Conservation (phyloP, 2,797 vertebrate species). For the Cyclura pinguis region DNA sequence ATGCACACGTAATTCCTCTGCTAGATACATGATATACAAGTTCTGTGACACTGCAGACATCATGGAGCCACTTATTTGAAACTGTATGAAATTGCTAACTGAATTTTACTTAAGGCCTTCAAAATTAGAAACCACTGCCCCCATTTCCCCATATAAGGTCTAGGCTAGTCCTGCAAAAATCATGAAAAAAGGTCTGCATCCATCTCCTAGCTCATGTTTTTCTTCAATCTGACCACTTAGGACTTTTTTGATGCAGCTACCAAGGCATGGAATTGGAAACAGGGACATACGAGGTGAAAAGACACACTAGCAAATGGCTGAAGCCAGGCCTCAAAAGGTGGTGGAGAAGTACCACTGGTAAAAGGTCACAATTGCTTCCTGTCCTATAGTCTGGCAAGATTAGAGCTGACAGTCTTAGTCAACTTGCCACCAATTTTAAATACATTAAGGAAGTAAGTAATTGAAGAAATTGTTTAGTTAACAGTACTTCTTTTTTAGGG, state of each 20-base stretch:
- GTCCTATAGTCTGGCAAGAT: background rate
- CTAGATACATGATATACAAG: constrained; percentile 9
- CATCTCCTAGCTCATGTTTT: too few species aligned
- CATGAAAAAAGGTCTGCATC: too few species aligned
- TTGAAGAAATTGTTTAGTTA: too few species aligned
- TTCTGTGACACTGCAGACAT: constrained; percentile 21
- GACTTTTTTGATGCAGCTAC: background rate
- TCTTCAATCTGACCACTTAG: too few species aligned
- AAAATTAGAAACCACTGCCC: background rate
- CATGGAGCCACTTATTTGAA: constrained; percentile 22
- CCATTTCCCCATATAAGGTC: too few species aligned
- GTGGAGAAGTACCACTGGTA: background rate
- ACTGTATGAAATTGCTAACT: background rate
- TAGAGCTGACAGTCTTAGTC: background rate
- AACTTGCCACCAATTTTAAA: too few species aligned
- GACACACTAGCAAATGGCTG: background rate
- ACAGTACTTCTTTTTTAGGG: too few species aligned
- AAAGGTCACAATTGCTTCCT: background rate
- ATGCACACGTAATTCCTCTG: constrained; percentile 18
- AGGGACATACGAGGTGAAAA: background rate
- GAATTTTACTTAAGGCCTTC: constrained; percentile 12
- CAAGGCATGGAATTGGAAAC: background rate
- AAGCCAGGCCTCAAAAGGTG: background rate
- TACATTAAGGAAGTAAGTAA: too few species aligned
- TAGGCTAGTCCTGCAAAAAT: too few species aligned